Evolutionary conservation across 1,140 invertebrate species (phyloP).

Genomic region (Leptinotarsa texana): DNA sequence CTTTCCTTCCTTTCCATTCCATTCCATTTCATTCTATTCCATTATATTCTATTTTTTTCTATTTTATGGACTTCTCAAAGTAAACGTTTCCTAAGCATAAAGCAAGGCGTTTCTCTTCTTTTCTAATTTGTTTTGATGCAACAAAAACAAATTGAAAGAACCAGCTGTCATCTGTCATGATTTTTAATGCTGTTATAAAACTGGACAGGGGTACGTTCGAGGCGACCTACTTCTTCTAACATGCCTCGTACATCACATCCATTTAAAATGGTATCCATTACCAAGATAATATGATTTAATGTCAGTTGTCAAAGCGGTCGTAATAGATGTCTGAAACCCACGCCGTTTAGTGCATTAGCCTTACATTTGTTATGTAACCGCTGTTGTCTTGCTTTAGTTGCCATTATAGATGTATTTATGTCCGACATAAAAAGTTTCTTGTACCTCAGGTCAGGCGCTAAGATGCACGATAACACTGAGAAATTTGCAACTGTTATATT

Average conservation of each 20-base stretch:
- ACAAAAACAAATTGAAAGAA: too few relatives aligned
- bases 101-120: too few relatives aligned
- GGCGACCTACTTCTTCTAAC: background rate
- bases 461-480: background rate
- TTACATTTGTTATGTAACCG: background rate
- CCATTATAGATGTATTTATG: background rate
- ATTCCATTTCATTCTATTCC: too few relatives aligned
- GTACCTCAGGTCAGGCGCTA: constrained; percentile 4
- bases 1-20: too few relatives aligned
- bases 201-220: too few relatives aligned
- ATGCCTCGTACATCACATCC: background rate
- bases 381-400: background rate
- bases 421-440: background rate
- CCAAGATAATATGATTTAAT: background rate
- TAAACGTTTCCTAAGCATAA: too few relatives aligned
- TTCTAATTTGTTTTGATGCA: too few relatives aligned
- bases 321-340: constrained; percentile 6
- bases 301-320: background rate
- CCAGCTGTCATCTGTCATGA: too few relatives aligned
- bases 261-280: background rate
- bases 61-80: too few relatives aligned
- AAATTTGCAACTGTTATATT: background rate
- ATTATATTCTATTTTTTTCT: too few relatives aligned
- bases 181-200: too few relatives aligned
- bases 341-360: background rate